A percentile compares a stretch with the other conserved stretches of the same genome.
phyloP scores from a whole-genome alignment of 2,797 vertebrate genomes.

The Pangasius djambal region DNA sequence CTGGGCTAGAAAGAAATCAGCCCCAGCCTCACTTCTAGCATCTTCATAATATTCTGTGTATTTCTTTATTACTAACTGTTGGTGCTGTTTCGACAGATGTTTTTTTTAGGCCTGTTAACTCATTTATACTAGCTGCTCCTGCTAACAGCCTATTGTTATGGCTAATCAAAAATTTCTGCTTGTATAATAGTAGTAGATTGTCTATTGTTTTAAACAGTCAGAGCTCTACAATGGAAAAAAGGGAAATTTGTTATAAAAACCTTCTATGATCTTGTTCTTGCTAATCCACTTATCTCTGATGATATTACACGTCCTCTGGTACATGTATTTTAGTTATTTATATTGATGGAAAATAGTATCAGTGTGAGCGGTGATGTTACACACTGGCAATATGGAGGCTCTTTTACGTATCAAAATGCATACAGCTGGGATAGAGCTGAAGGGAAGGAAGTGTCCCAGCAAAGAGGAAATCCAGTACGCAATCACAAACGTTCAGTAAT shows the following conservation, averaged over 20 bases:
- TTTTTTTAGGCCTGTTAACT: background rate
- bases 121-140: background rate
- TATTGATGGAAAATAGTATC: background rate
- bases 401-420: conserved; percentile 30
- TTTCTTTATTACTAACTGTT: background rate
- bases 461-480: conserved; percentile 71
- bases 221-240: background rate
- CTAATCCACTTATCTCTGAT: background rate
- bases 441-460: conserved; percentile 57
- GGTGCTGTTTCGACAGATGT: background rate
- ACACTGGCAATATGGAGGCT: background rate
- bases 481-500: conserved; percentile 67
- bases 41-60: background rate
- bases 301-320: background rate
- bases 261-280: background rate
- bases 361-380: background rate
- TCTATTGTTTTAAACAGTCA: background rate
- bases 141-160: background rate
- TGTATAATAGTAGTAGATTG: background rate
- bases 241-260: background rate
- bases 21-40: background rate
- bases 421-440: conserved; percentile 53
- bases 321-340: too few species aligned
- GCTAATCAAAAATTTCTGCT: background rate
- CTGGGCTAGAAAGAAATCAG: background rate